Conservation (phyloP, 64 coral and sea anemone genomes). For the Dendrophyllia cribrosa region DNA sequence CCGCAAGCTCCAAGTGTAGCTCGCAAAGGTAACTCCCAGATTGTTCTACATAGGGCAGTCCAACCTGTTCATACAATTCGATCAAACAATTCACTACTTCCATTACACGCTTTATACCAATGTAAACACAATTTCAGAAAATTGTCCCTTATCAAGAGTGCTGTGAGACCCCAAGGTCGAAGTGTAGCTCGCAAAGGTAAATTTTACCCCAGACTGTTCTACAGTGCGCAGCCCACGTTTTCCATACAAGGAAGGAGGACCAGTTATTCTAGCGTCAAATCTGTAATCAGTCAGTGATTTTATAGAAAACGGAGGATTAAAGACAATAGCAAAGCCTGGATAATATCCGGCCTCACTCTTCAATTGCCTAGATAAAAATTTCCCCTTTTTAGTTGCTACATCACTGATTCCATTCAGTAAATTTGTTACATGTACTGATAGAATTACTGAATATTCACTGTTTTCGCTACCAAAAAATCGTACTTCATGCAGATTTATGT, state of each 20-base stretch:
- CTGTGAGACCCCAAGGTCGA: neutral
- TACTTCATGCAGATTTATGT: neutral
- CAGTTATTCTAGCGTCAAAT: neutral
- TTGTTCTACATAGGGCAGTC: too few species aligned
- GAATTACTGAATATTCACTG: neutral
- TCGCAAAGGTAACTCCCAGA: too few species aligned
- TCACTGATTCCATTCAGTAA: neutral
- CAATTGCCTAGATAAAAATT: neutral
- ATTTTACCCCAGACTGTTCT: neutral
- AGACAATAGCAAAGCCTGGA: slow-evolving; percentile 16
- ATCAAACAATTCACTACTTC: too few species aligned
- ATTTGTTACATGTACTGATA: neutral
- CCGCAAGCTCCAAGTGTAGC: too few species aligned
- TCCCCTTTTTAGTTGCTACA: neutral
- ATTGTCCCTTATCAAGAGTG: neutral
- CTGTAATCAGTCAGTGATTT: neutral
- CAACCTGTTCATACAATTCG: too few species aligned
- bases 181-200: slow-evolving; percentile 1
- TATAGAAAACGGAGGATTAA: neutral
- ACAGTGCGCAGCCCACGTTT: neutral
- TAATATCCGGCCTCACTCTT: neutral
- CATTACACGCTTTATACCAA: too few species aligned
- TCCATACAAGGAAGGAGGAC: slow-evolving; percentile 33
- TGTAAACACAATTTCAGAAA: neutral
- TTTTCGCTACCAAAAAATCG: slow-evolving; percentile 23